Base-by-base conservation (phyloP, 1,140 invertebrate species). In the Monomorium pharaonis region DNA sequence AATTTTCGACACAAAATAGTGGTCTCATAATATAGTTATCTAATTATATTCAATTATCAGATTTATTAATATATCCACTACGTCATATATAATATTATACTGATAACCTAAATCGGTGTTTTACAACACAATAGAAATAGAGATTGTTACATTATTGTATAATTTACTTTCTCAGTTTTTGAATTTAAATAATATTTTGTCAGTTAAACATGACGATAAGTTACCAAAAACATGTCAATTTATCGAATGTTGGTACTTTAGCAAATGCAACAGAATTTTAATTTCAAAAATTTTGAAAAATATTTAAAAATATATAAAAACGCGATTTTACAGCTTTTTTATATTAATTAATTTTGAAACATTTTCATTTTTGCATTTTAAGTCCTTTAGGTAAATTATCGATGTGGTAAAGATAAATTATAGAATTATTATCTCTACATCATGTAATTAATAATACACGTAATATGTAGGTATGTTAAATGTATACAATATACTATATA, bases 331-430 rank as follows among this genome's bases (percentile, higher is more conserved):
- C 3, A 42, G 14, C 44, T 10, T 67, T 18, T 44, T 18, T 10
- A 62, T 33, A 33, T n/a, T 33, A 33, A 62, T 33, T 3, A 5
- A 37, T 12, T 63, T 63, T 63, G 37, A 21, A 33, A 60, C 21
- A 3, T 24, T 56, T 56, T 56, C 24, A 12, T 30, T 60, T 16
- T 30, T 30, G n/a, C 16, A 3, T 27, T 60, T 60, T 1, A 9
- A n/a, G n/a, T n/a, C n/a, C n/a, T 24, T 56, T 60, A 60, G 62
- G 4, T 63, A 63, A 63, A 63, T 63, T 63, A 63, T 37, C 62
- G 30, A 63, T 9, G 9, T 33, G 3, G 1, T 63, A 30, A 10
- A 21, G 10, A 16, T 60, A 27, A 27, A 54, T 54, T 10, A 1
- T 60, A 27, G 5, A 60, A 60, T 60, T 1, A 27, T 14, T 60